These are phyloP conservation scores for Anser cygnoides DNA, from an alignment of 2,113 vertebrate genomes.

Conservation along the genomic window DNA sequence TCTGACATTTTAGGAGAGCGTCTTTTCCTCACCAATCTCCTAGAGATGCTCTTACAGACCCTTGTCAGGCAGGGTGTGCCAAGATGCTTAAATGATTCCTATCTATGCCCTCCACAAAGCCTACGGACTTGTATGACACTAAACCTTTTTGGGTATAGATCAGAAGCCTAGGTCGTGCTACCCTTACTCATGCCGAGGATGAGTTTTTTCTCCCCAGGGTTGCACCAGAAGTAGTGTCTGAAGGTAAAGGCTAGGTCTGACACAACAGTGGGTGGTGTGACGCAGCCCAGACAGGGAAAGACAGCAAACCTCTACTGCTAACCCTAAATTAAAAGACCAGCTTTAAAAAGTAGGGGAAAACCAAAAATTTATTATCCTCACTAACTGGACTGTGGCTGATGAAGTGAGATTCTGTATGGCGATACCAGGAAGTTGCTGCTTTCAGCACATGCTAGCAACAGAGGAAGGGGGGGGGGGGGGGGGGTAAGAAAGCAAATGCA, in stretches of 20 bases:
- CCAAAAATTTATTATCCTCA: background rate
- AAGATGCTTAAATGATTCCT: fast-evolving
- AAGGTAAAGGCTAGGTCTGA: background rate
- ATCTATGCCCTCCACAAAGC: background rate
- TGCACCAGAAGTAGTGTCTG: background rate
- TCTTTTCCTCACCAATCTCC: background rate
- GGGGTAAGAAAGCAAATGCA: background rate
- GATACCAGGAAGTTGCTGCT: background rate
- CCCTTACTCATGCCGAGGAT: background rate
- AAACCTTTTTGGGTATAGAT: background rate
- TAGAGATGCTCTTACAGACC: background rate
- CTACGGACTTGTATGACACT: background rate
- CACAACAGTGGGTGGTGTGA: fast-evolving
- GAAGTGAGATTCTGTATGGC: background rate
- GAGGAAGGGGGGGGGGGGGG: background rate
- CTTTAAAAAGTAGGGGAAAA: background rate
- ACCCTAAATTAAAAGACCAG: background rate
- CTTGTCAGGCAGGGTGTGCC: fast-evolving
- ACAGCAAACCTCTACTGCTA: background rate
- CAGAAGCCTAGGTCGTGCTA: background rate
- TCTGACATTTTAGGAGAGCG: background rate
- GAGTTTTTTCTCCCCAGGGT: background rate
- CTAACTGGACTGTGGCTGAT: background rate
- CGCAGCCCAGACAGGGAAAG: background rate
- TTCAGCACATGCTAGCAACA: background rate